A percentile compares a stretch with the other conserved stretches of the same genome.
Evolutionary conservation across 2,113 vertebrate species (phyloP).

Genomic region (Chaetura pelagica): DNA sequence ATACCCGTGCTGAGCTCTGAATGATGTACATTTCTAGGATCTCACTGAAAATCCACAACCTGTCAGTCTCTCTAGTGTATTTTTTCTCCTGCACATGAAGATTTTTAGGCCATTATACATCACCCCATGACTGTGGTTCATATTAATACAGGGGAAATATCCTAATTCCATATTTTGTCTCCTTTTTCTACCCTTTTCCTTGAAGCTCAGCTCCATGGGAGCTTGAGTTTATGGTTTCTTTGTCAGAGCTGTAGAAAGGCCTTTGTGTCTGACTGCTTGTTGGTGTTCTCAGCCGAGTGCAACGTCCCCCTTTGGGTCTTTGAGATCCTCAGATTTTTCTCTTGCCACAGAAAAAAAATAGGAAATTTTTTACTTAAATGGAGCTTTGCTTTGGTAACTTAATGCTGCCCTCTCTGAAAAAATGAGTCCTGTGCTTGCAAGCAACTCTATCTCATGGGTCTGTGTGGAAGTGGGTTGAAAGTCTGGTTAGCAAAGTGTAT

Average conservation of each 20-base stretch:
- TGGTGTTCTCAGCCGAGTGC: neutral
- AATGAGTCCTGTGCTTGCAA: neutral
- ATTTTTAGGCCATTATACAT: neutral
- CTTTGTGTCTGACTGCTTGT: neutral
- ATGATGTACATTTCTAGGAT: neutral
- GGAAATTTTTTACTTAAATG: neutral
- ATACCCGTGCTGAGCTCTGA: neutral
- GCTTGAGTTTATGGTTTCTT: neutral
- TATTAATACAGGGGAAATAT: neutral
- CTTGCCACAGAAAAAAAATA: neutral
- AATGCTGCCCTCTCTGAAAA: neutral
- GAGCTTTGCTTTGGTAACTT: neutral
- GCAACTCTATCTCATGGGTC: neutral
- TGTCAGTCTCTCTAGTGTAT: neutral
- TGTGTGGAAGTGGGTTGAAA: neutral
- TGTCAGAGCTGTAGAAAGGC: conserved; percentile 2
- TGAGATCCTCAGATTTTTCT: neutral
- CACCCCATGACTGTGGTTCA: neutral
- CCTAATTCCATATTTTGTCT: neutral
- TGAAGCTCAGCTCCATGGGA: neutral
- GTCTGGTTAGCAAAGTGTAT: neutral
- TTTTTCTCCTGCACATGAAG: neutral
- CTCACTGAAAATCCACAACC: neutral
- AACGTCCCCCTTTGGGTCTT: neutral
- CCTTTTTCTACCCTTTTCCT: neutral